Base-by-base conservation (phyloP, 2,113 vertebrate genomes). In the Oreocharis arfaki region DNA sequence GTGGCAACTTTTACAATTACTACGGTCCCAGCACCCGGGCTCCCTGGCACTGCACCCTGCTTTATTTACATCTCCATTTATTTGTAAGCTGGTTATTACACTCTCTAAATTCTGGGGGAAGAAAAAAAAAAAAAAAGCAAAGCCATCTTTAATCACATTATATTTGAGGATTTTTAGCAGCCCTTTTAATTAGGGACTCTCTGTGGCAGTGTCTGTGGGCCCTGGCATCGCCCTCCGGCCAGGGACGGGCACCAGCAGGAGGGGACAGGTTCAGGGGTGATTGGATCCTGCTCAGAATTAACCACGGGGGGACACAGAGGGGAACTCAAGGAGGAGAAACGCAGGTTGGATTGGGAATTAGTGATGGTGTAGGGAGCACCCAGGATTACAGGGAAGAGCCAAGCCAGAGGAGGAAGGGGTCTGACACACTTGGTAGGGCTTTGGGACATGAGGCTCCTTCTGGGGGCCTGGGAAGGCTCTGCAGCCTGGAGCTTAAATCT, bases 361-460 rank as follows among this genome's bases (percentile, higher is more conserved):
- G 42, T 1, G 75, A 11, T 0, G 1, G 16, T 11, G 28, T 1
- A 6, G 33, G 59, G 64, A 69, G 32, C 10, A 61, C 1, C 3
- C 24, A 26, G 75, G 42, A 5, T 24, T 6, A 8, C 1, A 37
- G 39, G 24, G 9, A 44, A 20, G 10, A 73, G 23, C 39, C 35
- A 6, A 3, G 4, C 6, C 2, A 8, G 42, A 19, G 59, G 20
- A 59, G 39, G 39, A 33, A 32, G 47, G 78, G 13, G 9, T 1
- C 23, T 14, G 33, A 16, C 60, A 8, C 32, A 0, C 14, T 7
- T 2, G 22, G 16, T 2, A 4, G n/a, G 30, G 37, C 35, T 57
- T 3, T n/a, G 56, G 69, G 42, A 32, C 7, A 0, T 1, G 53
- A 27, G 57, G 20, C 10, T 6, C 56, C 0, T 10, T 9, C n/a